Conservation (phyloP, 2,797 vertebrate genomes). For the Sternotherus odoratus region DNA sequence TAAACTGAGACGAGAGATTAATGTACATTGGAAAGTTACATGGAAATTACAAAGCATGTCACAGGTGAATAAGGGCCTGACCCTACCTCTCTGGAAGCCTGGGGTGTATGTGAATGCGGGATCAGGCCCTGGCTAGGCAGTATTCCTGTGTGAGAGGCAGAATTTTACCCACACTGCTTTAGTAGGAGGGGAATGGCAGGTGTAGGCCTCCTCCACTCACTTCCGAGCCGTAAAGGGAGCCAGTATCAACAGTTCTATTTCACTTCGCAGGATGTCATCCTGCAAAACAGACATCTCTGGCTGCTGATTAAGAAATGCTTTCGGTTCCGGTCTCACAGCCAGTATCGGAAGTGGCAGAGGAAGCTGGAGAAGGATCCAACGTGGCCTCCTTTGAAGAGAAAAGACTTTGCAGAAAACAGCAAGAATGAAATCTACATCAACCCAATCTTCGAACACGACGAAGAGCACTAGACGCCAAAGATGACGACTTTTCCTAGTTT, state of each 20-base stretch:
- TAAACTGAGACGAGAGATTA: not conserved
- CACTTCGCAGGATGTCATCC: slow-evolving; percentile 69
- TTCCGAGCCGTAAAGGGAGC: not conserved
- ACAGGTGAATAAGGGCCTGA: fast-evolving
- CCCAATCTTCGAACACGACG: not conserved
- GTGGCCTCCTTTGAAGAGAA: slow-evolving; percentile 72
- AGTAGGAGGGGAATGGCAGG: not conserved
- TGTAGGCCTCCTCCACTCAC: not conserved
- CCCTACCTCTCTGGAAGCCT: fast-evolving
- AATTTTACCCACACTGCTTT: not conserved
- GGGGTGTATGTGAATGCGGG: not conserved
- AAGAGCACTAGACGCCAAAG: not conserved
- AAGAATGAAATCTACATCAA: slow-evolving; percentile 57
- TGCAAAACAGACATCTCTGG: slow-evolving; percentile 80
- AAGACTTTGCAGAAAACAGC: slow-evolving; percentile 49
- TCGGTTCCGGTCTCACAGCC: slow-evolving; percentile 67
- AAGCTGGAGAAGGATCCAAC: slow-evolving; percentile 63
- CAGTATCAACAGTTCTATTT: fast-evolving
- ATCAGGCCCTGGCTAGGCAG: not conserved
- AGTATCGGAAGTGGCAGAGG: slow-evolving; percentile 71
- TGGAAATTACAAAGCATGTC: not conserved
- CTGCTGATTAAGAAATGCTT: slow-evolving; percentile 65
- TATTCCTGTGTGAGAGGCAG: fast-evolving
- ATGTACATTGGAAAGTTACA: fast-evolving
- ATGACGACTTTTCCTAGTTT: not conserved